phyloP scores from a whole-genome alignment of 2,797 vertebrate species.

The Champsocephalus esox region DNA sequence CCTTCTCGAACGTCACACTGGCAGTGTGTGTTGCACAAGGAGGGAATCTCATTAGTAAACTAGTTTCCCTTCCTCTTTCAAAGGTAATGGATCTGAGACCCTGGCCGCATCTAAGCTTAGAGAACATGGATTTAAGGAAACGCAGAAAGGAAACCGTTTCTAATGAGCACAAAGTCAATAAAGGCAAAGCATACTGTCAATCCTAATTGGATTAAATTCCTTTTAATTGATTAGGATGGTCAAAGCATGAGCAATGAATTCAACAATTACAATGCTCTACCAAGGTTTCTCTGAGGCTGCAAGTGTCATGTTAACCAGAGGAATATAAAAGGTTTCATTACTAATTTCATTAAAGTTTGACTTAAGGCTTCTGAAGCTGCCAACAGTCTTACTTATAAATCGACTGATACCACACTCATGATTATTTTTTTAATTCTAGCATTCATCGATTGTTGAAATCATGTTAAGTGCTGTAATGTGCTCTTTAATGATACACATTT shows the following conservation, averaged over 20 bases:
- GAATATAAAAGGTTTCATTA: constrained; percentile 29
- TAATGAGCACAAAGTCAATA: constrained; percentile 56
- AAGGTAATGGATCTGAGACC: constrained; percentile 52
- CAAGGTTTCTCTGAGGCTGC: constrained; percentile 20
- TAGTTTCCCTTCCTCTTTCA: constrained; percentile 57
- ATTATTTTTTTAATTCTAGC: not conserved
- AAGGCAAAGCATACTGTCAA: constrained; percentile 35
- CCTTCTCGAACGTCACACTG: constrained; percentile 62
- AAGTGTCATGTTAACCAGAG: constrained; percentile 20
- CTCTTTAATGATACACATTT: constrained; percentile 1
- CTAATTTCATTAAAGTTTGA: constrained; percentile 36
- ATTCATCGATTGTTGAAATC: constrained; percentile 1
- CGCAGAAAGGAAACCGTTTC: constrained; percentile 33
- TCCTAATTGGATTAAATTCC: constrained; percentile 64
- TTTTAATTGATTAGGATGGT: constrained; percentile 70
- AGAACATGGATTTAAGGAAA: constrained; percentile 50
- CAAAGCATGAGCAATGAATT: constrained; percentile 52
- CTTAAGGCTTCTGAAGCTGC: constrained; percentile 24
- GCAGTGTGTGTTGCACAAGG: constrained; percentile 58
- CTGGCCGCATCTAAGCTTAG: constrained; percentile 23
- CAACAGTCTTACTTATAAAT: constrained; percentile 14
- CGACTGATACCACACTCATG: not conserved
- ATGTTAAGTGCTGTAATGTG: not conserved
- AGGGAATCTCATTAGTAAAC: constrained; percentile 69
- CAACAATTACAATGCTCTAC: constrained; percentile 11